Base-by-base conservation (phyloP, 2,113 vertebrate species). In the Pseudolaguvia tuberculata region DNA sequence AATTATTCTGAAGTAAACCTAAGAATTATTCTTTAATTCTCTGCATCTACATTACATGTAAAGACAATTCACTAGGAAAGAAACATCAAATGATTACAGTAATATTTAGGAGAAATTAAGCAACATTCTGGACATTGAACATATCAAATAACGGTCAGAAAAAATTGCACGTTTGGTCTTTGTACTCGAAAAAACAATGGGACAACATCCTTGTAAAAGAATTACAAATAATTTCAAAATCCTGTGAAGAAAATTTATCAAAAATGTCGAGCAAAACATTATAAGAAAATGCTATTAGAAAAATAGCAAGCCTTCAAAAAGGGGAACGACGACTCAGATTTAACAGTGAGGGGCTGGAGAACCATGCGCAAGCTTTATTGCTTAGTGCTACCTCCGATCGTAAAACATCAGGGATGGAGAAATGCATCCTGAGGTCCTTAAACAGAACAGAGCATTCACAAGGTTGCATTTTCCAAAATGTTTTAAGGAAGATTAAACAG, bases 271-370 rank as follows among this genome's bases (percentile, higher is more conserved):
- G 70, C 55, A 59, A 85, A 88, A 88, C 88, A 91, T 88, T 85
- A 88, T 89, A 90, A 87, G 78, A 89, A 90, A 90, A 86, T 70
- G 71, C 42, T 2, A 80, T 87, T 89, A 89, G 86, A 91, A 89
- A 91, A 90, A 90, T 88, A 88, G 82, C 87, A 80, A 84, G 85
- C 83, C 87, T 78, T 82, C 78, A 70, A 71, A 75, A 85, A 82
- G 79, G 79, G 84, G 71, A 57, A 81, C 56, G 53, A 79, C 70
- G 84, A 84, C 80, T 51, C 84, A 80, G 79, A 84, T 74, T 79
- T 78, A 78, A 7, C 71, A 66, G 52, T 29, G 66, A 81, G 51
- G 65, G 29, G 29, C 73, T 68, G 72, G 72, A 76, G 78, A 47
- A 53, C 85, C 74, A 42, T 59, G 23, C 31, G 61, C 69, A 31